These are phyloP conservation scores for Eublepharis macularius DNA, from an alignment of 2,113 vertebrate species.

Conservation along the genomic window DNA sequence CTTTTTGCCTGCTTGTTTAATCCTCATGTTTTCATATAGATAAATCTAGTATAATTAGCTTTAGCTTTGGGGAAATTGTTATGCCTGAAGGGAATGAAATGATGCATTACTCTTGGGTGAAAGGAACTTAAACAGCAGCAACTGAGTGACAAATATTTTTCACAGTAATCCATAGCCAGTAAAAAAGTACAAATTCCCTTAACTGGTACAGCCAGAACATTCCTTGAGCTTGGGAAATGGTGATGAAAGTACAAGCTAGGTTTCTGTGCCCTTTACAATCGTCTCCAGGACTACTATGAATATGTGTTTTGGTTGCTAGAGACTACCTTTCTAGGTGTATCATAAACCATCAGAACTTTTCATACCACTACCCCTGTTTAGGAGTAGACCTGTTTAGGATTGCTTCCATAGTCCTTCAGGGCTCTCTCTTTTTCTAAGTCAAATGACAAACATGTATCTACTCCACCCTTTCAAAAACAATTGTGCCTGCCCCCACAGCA, in stretches of 20 bases:
- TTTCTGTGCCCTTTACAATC: neutral
- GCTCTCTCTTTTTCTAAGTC: too few species aligned
- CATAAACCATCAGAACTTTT: too few species aligned
- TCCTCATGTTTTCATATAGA: conserved; percentile 70
- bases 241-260: neutral
- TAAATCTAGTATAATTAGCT: conserved; percentile 78
- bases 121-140: neutral
- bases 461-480: too few species aligned
- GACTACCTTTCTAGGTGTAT: neutral
- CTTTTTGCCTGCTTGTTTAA: conserved; percentile 67
- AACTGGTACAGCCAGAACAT: neutral
- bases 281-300: too few species aligned
- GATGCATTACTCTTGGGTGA: conserved; percentile 31
- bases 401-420: too few species aligned
- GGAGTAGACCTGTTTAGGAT: too few species aligned
- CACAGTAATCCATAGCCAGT: neutral
- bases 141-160: neutral
- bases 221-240: neutral
- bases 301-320: neutral
- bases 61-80: conserved; percentile 56
- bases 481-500: too few species aligned
- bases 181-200: neutral
- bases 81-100: conserved; percentile 60
- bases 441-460: too few species aligned
- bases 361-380: too few species aligned